Evolutionary conservation across 2,113 vertebrate genomes (phyloP), one percentile per base, ranked within the genome.

Genomic region (Phaethornis superciliosus): DNA sequence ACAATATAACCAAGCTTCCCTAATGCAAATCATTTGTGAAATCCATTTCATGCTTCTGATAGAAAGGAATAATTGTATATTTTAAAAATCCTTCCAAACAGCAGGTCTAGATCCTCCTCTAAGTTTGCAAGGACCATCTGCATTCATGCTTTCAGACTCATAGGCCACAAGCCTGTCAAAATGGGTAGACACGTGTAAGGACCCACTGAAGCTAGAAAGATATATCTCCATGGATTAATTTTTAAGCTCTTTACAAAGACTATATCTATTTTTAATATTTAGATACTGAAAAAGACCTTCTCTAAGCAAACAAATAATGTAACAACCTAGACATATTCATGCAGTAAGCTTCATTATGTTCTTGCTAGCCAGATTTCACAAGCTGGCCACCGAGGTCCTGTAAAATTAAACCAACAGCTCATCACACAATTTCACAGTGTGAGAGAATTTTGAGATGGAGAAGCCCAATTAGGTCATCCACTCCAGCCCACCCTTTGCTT

Each of bases 331-430:
- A 22, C 35, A 59, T 59, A 64, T 74, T 23, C 84, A 30, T 46
- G 37, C 19, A 62, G 26, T 47, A 58, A 78, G 7, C 16, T 94
- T n/a, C 56, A 60, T 35, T 75, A n/a, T 44, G 56, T 24, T 88
- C 37, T 67, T 75, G 21, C 67, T 71, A 85, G 82, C 32, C 79
- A 95, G 75, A 77, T 90, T 95, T 90, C 87, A 95, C 81, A 85
- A 89, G 85, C 60, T 80, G 47, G 33, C 33, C 93, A 88, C 89
- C 0, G 3, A 81, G 40, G 89, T 42, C 81, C 44, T 71, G 56
- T 96, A 96, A 95, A 96, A 96, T 91, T 88, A 95, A 95, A 85
- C 64, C 60, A 88, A 90, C 71, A 95, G 79, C 72, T 95, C 93
- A 91, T 94, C 89, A 75, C 26, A 94, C 26, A 88, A 47, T 33